Evolutionary conservation across 2,888 invertebrate genomes (phyloP).

Genomic region (Lycaena phlaeas): DNA sequence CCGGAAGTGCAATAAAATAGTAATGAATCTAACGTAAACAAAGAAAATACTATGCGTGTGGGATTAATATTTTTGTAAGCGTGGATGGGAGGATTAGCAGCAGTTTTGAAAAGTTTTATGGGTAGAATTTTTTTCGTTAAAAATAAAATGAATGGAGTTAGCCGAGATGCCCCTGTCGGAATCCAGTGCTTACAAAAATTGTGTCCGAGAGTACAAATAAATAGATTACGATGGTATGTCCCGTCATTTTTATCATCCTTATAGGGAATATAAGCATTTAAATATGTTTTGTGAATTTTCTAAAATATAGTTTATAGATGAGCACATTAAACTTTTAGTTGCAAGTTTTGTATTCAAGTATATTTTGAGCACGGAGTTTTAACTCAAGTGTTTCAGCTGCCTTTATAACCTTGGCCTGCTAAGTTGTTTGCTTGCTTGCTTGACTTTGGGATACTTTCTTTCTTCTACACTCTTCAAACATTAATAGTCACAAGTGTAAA

Average conservation of each 20-base stretch:
- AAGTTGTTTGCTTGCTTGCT: no score
- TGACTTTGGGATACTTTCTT: no score
- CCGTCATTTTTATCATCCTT: conserved; percentile 1
- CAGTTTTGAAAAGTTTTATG: conserved; percentile 25
- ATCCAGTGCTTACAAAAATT: conserved; percentile 73
- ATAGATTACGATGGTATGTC: conserved; percentile 78
- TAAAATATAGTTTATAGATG: background rate
- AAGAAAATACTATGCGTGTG: conserved; percentile 33
- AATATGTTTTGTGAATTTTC: background rate
- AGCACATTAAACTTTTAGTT: background rate
- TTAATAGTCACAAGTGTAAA: background rate
- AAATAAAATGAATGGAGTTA: conserved; percentile 69
- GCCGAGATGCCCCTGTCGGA: conserved; percentile 77
- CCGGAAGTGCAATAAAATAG: background rate
- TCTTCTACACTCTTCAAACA: background rate
- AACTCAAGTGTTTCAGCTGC: no score
- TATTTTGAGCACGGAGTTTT: background rate
- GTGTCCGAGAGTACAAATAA: conserved; percentile 75
- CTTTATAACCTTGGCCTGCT: no score
- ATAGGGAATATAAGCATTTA: background rate
- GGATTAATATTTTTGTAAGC: conserved; percentile 18
- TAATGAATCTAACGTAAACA: conserved; percentile 30
- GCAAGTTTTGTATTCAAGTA: background rate
- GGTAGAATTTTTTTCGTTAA: conserved; percentile 28
- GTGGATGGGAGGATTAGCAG: conserved; percentile 29